Base-by-base conservation (phyloP, 1,140 invertebrate genomes). In the Anastrepha ludens region DNA sequence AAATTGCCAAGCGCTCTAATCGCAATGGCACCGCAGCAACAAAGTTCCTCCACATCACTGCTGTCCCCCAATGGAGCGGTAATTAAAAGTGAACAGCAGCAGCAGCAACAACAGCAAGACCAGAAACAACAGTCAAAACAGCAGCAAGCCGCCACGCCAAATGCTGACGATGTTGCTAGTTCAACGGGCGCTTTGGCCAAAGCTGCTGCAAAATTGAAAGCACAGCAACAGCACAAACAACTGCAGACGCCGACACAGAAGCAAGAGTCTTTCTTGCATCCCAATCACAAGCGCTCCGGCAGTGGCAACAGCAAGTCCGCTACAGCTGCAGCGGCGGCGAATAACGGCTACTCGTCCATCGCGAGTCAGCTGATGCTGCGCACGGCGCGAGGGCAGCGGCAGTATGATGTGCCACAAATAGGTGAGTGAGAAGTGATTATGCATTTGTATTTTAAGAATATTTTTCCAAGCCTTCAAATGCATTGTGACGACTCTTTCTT, bases 321-420 rank as follows among this genome's bases (percentile, higher is more conserved):
- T 74, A n/a, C 58, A 5, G 67, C 85, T 58, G 87, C 88, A 59
- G 87, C 86, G 62, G 85, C 86, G 41, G 89, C 86, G 50, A 81
- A 50, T 11, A 81, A 81, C 20, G 87, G 85, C 29, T 65, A 86
- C 29, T 60, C 87, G 88, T 94, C 93, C 86, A 92, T 95, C 87
- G 94, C 94, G 59, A 95, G 94, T 88, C 95, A 96, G 90, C 92
- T 96, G 87, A 95, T 96, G 95, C 91, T 96, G 88, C 94, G 96
- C 89, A 94, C 95, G 39, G 94, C 95, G 86, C 94, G 95, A 89
- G 95, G 95, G 85, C 95, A 95, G 91, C 92, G 95, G 89, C 95
- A 95, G 89, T 96, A 96, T 91, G 95, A 96, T 92, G 95, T 96
- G 87, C 96, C 96, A 89, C 95, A 96, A 93, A 96, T 96, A 89